Evolutionary conservation across 1,140 invertebrate genomes (phyloP).

Genomic region (Drosophila parabipectinata): DNA sequence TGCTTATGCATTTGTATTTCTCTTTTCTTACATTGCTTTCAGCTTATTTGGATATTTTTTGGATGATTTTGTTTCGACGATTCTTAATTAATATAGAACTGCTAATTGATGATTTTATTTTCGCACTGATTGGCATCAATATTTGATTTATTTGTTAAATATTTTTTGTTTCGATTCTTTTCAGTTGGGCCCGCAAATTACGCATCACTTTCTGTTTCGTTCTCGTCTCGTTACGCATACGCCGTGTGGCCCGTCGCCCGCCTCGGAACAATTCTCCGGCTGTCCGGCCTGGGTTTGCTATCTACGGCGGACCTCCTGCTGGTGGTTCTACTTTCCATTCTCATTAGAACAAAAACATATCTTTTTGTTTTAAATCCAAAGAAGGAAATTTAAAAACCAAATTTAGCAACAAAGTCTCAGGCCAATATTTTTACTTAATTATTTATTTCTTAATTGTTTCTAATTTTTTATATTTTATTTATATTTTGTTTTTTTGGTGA

Average conservation of each 20-base stretch:
- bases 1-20: constrained; percentile 12
- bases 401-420: constrained; percentile 19
- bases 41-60: constrained; percentile 37
- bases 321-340: constrained; percentile 27
- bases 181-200: constrained; percentile 64
- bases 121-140: constrained; percentile 9
- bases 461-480: constrained; percentile 4
- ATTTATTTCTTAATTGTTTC: constrained; percentile 12
- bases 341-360: constrained; percentile 17
- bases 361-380: constrained; percentile 5
- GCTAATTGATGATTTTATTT: constrained; percentile 38
- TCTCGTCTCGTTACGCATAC: constrained; percentile 75
- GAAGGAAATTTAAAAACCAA: constrained; percentile 15
- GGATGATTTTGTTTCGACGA: constrained; percentile 1
- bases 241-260: constrained; percentile 56
- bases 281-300: constrained; percentile 21
- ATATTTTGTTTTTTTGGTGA: constrained; percentile 5
- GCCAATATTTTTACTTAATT: constrained; percentile 29
- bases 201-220: constrained; percentile 80
- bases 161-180: constrained; percentile 26
- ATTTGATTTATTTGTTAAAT: constrained; percentile 10
- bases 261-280: constrained; percentile 33
- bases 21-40: constrained; percentile 20
- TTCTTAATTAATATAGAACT: constrained; percentile 38
- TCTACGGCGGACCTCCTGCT: constrained; percentile 13